Evolutionary conservation across 2,113 vertebrate species (phyloP).

Genomic region (Dromiciops gliroides): DNA sequence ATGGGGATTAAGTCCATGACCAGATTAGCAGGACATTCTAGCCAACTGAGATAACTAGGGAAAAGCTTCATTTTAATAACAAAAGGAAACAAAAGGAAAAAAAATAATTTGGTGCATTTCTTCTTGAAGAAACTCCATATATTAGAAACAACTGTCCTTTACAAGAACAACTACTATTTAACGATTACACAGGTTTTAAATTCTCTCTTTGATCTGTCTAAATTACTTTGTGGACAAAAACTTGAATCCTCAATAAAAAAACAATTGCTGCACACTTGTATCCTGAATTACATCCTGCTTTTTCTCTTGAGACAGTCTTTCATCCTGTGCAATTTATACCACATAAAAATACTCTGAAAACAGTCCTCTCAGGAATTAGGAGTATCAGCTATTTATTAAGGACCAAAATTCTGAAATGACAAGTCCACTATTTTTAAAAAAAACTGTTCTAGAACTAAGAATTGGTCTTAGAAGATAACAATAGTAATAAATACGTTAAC

Average conservation of each 20-base stretch:
- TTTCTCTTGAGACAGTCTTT: constrained; percentile 69
- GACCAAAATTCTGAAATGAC: constrained; percentile 68
- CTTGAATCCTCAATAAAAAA: constrained; percentile 58
- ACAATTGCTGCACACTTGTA: constrained; percentile 51
- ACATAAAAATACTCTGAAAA: constrained; percentile 42
- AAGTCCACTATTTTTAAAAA: constrained; percentile 39
- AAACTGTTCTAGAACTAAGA: constrained; percentile 43
- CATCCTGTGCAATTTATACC: constrained; percentile 46
- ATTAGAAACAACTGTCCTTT: constrained; percentile 56
- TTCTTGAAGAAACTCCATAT: constrained; percentile 27
- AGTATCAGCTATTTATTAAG: constrained; percentile 69
- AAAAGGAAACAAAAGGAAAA: constrained; percentile 41
- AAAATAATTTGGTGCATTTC: background rate
- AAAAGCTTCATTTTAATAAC: constrained; percentile 41
- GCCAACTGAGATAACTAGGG: background rate
- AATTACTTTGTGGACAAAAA: constrained; percentile 56
- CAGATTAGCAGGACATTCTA: background rate
- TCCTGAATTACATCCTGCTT: constrained; percentile 73
- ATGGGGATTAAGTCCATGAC: constrained; percentile 43
- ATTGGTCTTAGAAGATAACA: constrained; percentile 21
- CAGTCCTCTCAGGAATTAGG: constrained; percentile 68
- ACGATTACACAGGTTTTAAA: constrained; percentile 47
- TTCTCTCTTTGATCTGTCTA: constrained; percentile 53
- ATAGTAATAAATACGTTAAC: constrained; percentile 24
- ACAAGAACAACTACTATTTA: constrained; percentile 49